A percentile compares a stretch with the other conserved stretches of the same genome.
Conservation (phyloP, 2,797 vertebrate genomes). For the Choloepus didactylus region DNA sequence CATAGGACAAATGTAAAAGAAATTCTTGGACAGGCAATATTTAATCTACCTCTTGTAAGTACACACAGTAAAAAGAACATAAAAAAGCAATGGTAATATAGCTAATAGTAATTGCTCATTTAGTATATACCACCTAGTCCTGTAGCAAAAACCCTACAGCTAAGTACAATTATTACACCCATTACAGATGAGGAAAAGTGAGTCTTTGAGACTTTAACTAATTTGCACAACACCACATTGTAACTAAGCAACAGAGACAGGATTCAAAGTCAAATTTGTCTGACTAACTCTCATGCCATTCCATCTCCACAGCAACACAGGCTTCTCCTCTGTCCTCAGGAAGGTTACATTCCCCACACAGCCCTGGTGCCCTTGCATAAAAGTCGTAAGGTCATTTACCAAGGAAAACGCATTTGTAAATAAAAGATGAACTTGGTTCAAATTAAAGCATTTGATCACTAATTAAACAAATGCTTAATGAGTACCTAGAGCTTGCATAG, state of each 20-base stretch:
- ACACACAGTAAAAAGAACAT: not conserved
- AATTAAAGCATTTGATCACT: not conserved
- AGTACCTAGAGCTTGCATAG: not conserved
- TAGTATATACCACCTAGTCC: not conserved
- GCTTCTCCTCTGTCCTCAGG: not conserved
- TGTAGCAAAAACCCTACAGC: not conserved
- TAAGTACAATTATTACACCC: not conserved
- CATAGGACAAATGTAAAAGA: constrained; percentile 31
- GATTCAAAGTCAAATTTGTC: constrained; percentile 24
- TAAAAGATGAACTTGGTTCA: constrained; percentile 14
- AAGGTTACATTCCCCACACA: not conserved
- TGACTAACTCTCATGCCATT: not conserved
- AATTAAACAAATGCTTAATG: not conserved
- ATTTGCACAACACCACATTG: not conserved
- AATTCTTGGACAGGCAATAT: constrained; percentile 21
- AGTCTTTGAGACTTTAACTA: not conserved
- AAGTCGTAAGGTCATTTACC: not conserved
- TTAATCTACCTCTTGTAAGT: not conserved
- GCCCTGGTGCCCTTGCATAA: not conserved
- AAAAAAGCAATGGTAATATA: not conserved
- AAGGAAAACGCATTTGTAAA: constrained; percentile 24
- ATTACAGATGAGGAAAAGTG: not conserved
- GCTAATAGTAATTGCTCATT: not conserved
- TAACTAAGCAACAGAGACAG: constrained; percentile 32
- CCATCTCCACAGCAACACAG: not conserved